These are phyloP conservation scores for Crambe crambe DNA, from an alignment of 37 sponge, comb jelly and placozoan species.

Conservation along the genomic window DNA sequence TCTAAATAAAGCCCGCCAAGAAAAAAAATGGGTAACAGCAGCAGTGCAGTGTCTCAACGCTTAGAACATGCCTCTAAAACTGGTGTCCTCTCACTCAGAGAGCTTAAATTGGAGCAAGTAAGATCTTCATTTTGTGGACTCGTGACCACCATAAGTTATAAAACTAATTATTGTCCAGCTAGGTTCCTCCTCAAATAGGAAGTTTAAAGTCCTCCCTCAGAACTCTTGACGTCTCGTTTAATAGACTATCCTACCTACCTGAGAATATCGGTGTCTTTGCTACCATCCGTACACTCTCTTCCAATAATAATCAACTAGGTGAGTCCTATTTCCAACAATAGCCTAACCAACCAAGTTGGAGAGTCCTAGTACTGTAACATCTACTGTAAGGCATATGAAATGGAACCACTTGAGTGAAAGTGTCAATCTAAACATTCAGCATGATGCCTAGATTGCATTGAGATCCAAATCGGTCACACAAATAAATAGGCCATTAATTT, in stretches of 20 bases:
- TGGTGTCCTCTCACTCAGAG: conserved; percentile 69
- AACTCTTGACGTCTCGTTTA: conserved; percentile 73
- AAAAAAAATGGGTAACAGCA: conserved; percentile 42
- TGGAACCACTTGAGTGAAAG: too few relatives aligned
- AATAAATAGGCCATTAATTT: too few relatives aligned
- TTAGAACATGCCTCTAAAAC: conserved; percentile 70
- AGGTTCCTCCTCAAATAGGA: background rate
- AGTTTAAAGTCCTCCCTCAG: conserved; percentile 35
- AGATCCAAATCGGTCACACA: too few relatives aligned
- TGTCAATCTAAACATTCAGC: too few relatives aligned
- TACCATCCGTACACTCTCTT: conserved; percentile 45
- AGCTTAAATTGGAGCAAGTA: conserved; percentile 51
- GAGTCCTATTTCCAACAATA: too few relatives aligned
- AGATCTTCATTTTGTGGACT: background rate
- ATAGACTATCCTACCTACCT: conserved; percentile 56
- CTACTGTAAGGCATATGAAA: too few relatives aligned
- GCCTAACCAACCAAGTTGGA: too few relatives aligned
- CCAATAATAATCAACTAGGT: conserved; percentile 67
- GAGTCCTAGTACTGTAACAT: too few relatives aligned
- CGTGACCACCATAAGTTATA: background rate
- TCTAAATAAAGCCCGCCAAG: background rate
- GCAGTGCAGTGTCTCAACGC: conserved; percentile 41
- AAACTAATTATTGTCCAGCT: background rate
- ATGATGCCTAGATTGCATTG: too few relatives aligned
- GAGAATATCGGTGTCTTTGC: conserved; percentile 51